Evolutionary conservation across 2,888 invertebrate species (phyloP).

Genomic region (Zygogramma bicolorata): DNA sequence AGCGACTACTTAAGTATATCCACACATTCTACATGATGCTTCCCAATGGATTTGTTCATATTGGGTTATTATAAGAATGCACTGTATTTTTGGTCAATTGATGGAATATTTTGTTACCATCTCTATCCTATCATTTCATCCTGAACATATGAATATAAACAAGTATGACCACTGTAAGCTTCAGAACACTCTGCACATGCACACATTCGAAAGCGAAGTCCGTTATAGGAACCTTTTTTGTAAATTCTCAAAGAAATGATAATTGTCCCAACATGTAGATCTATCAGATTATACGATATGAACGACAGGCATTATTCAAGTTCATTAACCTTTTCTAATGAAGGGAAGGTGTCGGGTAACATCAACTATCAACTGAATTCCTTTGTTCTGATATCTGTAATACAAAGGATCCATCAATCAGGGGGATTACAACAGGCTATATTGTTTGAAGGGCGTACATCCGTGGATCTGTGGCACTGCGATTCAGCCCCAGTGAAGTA

Average conservation of each 20-base stretch:
- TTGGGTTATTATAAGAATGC: no score
- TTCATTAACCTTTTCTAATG: background rate
- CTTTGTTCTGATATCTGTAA: conserved; percentile 3
- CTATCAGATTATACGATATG: background rate
- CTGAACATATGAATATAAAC: no score
- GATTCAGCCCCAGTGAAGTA: background rate
- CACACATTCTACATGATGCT: no score
- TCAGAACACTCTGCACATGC: no score
- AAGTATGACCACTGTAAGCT: no score
- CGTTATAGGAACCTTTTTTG: no score
- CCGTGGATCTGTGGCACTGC: background rate
- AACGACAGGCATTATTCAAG: background rate
- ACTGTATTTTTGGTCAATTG: no score
- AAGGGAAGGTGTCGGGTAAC: background rate
- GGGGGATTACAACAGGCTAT: background rate
- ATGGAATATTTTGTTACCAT: no score
- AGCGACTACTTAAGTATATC: no score
- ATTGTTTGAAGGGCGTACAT: background rate
- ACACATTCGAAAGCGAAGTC: no score
- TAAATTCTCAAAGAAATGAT: background rate
- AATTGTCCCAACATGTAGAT: background rate
- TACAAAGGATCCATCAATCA: conserved; percentile 19
- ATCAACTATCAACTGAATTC: conserved; percentile 13
- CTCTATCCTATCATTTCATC: no score
- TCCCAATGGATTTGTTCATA: no score